Percentiles rank a stretch among this genome's conserved stretches.
Conservation (phyloP, 2,113 vertebrate species). For the Alosa alosa region DNA sequence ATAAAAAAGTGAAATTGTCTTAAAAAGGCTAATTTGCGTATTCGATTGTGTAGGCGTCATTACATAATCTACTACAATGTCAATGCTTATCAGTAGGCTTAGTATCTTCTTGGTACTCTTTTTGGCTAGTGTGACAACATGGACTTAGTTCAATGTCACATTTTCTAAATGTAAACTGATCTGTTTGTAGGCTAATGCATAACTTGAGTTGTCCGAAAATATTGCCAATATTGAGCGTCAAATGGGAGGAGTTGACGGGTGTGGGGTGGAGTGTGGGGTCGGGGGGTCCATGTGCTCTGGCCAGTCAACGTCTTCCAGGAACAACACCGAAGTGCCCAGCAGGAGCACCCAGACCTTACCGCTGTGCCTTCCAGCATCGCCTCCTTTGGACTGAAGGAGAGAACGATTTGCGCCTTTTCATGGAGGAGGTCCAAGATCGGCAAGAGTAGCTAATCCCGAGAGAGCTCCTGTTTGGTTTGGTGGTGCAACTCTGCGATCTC, state of each 20-base stretch:
- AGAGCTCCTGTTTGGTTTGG: constrained; percentile 13
- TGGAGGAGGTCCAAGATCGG: background rate
- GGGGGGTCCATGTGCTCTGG: constrained; percentile 44
- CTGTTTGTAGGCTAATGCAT: background rate
- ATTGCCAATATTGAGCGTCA: background rate
- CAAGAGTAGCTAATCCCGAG: background rate
- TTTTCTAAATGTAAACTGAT: background rate
- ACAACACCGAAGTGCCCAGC: background rate
- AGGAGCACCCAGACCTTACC: background rate
- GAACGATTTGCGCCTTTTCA: background rate
- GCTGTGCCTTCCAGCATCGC: background rate
- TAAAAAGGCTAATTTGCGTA: too few relatives aligned
- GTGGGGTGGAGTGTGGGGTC: background rate
- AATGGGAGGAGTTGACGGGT: background rate
- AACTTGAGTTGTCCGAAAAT: background rate
- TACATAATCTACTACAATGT: too few relatives aligned
- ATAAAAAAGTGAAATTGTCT: too few relatives aligned
- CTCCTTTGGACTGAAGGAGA: background rate
- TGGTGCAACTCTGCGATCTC: constrained; percentile 47
- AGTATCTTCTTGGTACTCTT: background rate
- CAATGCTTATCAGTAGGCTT: too few relatives aligned
- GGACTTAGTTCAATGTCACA: background rate
- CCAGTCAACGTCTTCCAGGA: constrained; percentile 6
- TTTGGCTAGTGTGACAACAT: background rate
- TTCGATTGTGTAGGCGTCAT: too few relatives aligned